Conservation (phyloP, 2,797 vertebrate species). For the Hemibagrus guttatus region DNA sequence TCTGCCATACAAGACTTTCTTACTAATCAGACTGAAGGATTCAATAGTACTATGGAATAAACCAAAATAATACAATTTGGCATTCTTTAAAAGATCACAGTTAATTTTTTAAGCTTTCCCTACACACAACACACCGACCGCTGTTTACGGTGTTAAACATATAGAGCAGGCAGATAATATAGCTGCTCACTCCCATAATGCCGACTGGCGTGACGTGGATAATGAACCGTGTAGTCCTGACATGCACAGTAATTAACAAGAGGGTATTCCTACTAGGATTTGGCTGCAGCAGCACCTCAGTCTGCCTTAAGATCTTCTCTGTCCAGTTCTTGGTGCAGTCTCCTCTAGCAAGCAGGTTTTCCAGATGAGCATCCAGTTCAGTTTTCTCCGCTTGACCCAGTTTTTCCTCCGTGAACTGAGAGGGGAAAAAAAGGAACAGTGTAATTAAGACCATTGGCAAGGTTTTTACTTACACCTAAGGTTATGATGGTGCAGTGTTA, state of each 20-base stretch:
- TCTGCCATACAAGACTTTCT: neutral
- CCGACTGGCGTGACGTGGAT: no score
- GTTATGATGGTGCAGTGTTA: neutral
- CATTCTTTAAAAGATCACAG: neutral
- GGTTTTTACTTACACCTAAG: neutral
- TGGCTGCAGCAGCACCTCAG: conserved; percentile 92
- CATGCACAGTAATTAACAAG: neutral
- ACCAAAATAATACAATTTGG: neutral
- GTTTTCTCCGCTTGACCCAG: conserved; percentile 95
- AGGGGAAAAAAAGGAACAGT: neutral
- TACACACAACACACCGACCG: neutral
- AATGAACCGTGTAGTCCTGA: neutral
- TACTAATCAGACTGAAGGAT: neutral
- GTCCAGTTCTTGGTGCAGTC: conserved; percentile 98
- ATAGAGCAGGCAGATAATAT: neutral
- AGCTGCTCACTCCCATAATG: neutral
- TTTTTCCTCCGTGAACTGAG: conserved; percentile 95
- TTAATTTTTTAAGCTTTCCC: neutral
- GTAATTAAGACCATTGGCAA: neutral
- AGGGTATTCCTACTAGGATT: conserved; percentile 86
- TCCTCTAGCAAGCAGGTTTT: conserved; percentile 87
- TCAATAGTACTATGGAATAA: neutral
- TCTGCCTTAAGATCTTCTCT: conserved; percentile 93
- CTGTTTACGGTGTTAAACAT: neutral
- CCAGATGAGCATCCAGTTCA: conserved; percentile 89